These are phyloP conservation scores for Clitarchus hookeri DNA, from an alignment of 2,888 invertebrate species.

Conservation along the genomic window DNA sequence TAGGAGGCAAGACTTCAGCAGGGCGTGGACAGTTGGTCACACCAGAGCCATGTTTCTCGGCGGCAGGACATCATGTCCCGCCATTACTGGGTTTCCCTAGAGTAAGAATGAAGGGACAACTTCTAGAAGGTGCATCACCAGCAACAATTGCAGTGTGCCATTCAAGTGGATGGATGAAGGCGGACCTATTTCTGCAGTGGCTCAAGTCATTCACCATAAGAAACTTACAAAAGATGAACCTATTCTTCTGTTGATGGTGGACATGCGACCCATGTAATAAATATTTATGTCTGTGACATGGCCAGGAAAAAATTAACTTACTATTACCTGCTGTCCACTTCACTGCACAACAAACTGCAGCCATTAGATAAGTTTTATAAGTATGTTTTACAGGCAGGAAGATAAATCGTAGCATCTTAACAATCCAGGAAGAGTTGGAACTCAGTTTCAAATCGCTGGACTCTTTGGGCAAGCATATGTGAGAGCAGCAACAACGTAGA, in stretches of 20 bases:
- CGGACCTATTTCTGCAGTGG: slow-evolving; percentile 49
- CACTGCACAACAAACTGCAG: slow-evolving; percentile 32
- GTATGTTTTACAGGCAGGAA: slow-evolving; percentile 26
- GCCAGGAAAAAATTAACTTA: slow-evolving; percentile 29
- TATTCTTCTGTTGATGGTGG: slow-evolving; percentile 44
- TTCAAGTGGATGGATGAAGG: slow-evolving; percentile 49
- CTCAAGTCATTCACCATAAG: slow-evolving; percentile 44
- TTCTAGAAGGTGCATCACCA: slow-evolving; percentile 48
- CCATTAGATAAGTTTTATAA: slow-evolving; percentile 32
- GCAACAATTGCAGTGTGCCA: slow-evolving; percentile 46
- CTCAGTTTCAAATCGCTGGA: slow-evolving; percentile 30
- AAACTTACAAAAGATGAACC: slow-evolving; percentile 45
- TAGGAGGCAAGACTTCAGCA: slow-evolving; percentile 3
- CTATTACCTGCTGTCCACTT: slow-evolving; percentile 29
- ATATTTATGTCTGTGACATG: slow-evolving; percentile 27
- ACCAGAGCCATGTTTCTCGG: slow-evolving; percentile 33
- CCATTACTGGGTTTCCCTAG: slow-evolving; percentile 50
- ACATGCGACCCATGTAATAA: slow-evolving; percentile 40
- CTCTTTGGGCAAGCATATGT: slow-evolving; percentile 28
- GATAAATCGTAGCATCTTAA: slow-evolving; percentile 26
- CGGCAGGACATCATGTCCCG: slow-evolving; percentile 48
- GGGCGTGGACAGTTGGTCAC: neutral
- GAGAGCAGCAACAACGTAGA: slow-evolving; percentile 22
- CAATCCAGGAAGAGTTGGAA: slow-evolving; percentile 34
- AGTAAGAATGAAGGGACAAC: slow-evolving; percentile 47